Percentiles rank a stretch among this genome's conserved stretches.
phyloP scores from a whole-genome alignment of 1,140 invertebrate species.

The Drosophila orosa region DNA sequence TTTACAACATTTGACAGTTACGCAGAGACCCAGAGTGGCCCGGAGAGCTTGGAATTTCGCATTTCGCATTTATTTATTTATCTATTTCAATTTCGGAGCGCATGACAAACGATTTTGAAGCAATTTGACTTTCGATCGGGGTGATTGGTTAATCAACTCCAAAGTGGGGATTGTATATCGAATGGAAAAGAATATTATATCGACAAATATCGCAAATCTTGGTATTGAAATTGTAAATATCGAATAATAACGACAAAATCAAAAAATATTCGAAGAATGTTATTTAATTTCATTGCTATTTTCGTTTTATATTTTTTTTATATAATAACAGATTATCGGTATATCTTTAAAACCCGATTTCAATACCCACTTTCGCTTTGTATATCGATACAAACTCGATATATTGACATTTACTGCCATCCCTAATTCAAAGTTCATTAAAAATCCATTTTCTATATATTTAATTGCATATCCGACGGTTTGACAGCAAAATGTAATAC shows the following conservation, averaged over 20 bases:
- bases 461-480: slow-evolving; percentile 44
- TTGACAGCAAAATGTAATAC: slow-evolving; percentile 26
- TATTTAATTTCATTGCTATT: too few species aligned
- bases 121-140: slow-evolving; percentile 71
- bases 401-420: neutral
- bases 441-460: slow-evolving; percentile 41
- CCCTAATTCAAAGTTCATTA: slow-evolving; percentile 58
- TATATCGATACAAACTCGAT: neutral
- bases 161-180: slow-evolving; percentile 9
- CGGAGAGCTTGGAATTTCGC: slow-evolving; percentile 12
- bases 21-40: slow-evolving; percentile 59
- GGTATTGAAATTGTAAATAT: too few species aligned
- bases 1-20: slow-evolving; percentile 76
- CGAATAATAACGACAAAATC: too few species aligned
- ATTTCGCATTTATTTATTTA: slow-evolving; percentile 7
- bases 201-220: too few species aligned
- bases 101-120: slow-evolving; percentile 65
- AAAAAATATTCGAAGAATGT: too few species aligned
- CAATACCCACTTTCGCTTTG: neutral
- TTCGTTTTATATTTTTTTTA: too few species aligned
- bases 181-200: neutral
- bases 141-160: slow-evolving; percentile 73
- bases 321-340: too few species aligned
- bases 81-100: slow-evolving; percentile 33
- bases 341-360: too few species aligned